Percentiles rank a stretch among this genome's conserved stretches.
phyloP scores from a whole-genome alignment of 2,888 invertebrate species.

The Drosophila kuntzei region DNA sequence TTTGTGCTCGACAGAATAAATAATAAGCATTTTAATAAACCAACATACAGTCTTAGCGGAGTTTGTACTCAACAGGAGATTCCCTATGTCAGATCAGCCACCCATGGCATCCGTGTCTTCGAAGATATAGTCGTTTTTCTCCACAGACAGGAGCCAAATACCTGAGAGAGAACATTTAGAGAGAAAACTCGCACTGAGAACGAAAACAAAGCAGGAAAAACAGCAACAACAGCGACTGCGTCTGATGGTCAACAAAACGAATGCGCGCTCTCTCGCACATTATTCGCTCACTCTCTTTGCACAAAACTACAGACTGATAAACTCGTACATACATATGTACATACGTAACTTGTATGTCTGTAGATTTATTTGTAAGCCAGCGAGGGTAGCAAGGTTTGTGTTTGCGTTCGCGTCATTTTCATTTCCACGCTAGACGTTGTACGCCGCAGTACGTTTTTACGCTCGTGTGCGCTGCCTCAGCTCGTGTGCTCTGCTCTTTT shows the following conservation, averaged over 20 bases:
- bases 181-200: constrained; percentile 26
- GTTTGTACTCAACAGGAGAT: constrained; percentile 17
- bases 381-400: constrained; percentile 52
- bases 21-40: neutral
- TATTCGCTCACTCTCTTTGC: constrained; percentile 7
- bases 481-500: constrained; percentile 70
- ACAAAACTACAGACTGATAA: constrained; percentile 12
- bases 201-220: constrained; percentile 38
- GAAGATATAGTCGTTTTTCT: constrained; percentile 31
- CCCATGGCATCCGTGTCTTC: constrained; percentile 15
- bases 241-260: constrained; percentile 33
- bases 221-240: constrained; percentile 29
- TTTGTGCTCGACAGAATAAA: neutral
- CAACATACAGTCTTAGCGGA: neutral
- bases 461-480: constrained; percentile 66
- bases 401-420: constrained; percentile 54
- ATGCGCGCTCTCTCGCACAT: constrained; percentile 11
- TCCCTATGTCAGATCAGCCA: constrained; percentile 31
- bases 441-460: constrained; percentile 66
- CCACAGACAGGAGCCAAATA: constrained; percentile 29
- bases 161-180: constrained; percentile 30
- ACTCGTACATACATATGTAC: neutral
- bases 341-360: constrained; percentile 10
- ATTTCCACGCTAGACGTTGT: constrained; percentile 73
- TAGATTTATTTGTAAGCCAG: constrained; percentile 6